A percentile compares a stretch with the other conserved stretches of the same genome.
Evolutionary conservation across 1,140 invertebrate genomes (phyloP).

Genomic region (Neocloeon triangulifer): DNA sequence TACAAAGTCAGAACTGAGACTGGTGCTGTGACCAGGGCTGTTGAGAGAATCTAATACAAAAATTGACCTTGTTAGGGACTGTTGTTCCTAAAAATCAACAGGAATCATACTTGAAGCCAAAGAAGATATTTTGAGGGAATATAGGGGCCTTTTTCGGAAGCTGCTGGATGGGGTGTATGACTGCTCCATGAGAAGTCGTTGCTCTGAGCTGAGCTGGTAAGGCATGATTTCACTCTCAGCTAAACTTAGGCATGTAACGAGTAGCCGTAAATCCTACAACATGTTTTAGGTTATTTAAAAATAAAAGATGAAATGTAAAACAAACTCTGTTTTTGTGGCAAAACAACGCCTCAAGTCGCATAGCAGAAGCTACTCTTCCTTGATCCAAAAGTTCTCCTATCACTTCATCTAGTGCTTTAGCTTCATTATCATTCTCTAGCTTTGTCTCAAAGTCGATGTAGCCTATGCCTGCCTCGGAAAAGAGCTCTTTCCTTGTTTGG

Average conservation of each 20-base stretch:
- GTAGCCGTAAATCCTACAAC: conserved; percentile 18
- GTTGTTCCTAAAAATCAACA: no score
- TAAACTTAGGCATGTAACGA: conserved; percentile 21
- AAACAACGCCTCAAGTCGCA: conserved; percentile 22
- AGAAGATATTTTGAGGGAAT: conserved; percentile 10
- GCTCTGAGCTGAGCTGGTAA: conserved; percentile 15
- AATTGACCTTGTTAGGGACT: no score
- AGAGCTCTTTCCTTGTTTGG: no score
- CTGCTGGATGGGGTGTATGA: no score
- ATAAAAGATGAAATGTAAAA: not conserved
- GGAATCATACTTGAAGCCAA: conserved; percentile 9
- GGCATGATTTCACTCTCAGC: conserved; percentile 20
- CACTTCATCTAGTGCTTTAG: conserved; percentile 17
- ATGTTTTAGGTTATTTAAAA: not conserved
- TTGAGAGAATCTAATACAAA: no score
- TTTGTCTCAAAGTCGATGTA: no score
- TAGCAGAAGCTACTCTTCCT: conserved; percentile 18
- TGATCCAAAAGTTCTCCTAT: conserved; percentile 16
- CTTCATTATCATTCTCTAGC: no score
- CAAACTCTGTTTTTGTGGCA: conserved; percentile 13
- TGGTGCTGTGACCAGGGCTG: not conserved
- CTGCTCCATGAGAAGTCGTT: conserved; percentile 13
- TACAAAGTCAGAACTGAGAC: not conserved
- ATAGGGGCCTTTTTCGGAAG: conserved; percentile 9
- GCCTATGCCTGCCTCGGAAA: no score